These are phyloP conservation scores for Harpagus bidentatus DNA, from an alignment of 2,113 vertebrate species.

Conservation along the genomic window DNA sequence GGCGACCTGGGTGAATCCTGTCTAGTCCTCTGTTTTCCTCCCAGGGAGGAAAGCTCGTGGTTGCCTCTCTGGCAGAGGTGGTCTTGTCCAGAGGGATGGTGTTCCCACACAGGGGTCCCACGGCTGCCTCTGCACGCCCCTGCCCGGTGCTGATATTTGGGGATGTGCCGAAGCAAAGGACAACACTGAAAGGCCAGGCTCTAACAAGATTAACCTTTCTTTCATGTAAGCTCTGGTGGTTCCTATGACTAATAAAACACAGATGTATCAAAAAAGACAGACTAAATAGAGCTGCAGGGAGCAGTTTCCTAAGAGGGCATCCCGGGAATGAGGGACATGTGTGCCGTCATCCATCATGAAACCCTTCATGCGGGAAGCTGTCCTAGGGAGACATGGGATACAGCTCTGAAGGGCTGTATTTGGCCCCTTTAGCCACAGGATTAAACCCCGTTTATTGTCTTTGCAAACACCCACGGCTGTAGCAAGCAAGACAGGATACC, in stretches of 20 bases:
- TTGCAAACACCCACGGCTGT: not conserved
- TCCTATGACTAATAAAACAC: not conserved
- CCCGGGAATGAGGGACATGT: fast-evolving
- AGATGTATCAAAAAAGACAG: not conserved
- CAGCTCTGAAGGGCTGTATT: not conserved
- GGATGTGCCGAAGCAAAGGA: not conserved
- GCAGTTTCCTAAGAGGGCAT: not conserved
- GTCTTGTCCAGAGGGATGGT: not conserved
- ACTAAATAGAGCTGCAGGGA: not conserved
- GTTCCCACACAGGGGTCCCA: not conserved
- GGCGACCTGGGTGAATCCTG: not conserved
- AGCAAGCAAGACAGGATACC: not conserved
- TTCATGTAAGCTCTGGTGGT: not conserved
- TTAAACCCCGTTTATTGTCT: not conserved
- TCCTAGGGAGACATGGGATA: not conserved
- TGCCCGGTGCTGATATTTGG: not conserved
- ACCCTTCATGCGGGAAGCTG: not conserved
- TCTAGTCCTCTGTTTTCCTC: not conserved
- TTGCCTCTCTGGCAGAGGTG: not conserved
- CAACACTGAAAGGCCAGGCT: not conserved
- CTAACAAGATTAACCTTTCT: not conserved
- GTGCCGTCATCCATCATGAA: not conserved
- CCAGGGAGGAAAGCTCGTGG: not conserved
- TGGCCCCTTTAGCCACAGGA: not conserved
- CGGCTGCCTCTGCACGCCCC: not conserved